Base-by-base conservation (phyloP, 2,797 vertebrate genomes). In the Balearica regulorum region DNA sequence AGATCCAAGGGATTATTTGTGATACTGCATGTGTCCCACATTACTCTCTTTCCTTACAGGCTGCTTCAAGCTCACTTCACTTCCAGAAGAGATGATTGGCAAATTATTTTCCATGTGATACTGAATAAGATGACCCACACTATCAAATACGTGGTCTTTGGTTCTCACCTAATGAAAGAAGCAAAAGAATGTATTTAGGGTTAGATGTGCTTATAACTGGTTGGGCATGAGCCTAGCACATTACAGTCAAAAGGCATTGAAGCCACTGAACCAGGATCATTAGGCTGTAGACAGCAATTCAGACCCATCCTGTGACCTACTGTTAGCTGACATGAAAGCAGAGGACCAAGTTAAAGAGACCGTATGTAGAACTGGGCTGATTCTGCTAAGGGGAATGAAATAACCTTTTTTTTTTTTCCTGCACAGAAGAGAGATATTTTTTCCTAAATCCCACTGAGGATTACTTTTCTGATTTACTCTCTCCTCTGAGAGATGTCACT, bases 101-200 rank as follows among this genome's bases (percentile, higher is more conserved):
- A 98, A 97, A 96, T 98, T 98, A 87, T 98, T 99, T 97, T 99
- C 98, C 99, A 99, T 98, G 93, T 99, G 99, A 93, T 99, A 99
- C 54, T 98, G 98, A 97, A 99, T 99, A 95, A 99, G 98, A 95
- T 99, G 99, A 75, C 98, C 98, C 6, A 99, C 98, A 6, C 98
- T 99, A 81, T 98, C 97, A 94, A 99, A 99, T 89, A 99, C 92
- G 39, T 97, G 99, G 92, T 99, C 99, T 94, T 99, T 99, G 77
- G 99, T 99, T 97, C 99, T 98, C 83, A 99, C 99, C 99, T 99
- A 91, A 82, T 37, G 93, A 94, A 96, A 87, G 37, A 96, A 96
- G 72, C 13, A 97, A 71, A 96, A 84, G 6, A 61, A 89, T 53
- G 33, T 35, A 87, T 28, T 90, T 92, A 83, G 83, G 61, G 76